These are phyloP conservation scores for Danio albolineatus DNA, from an alignment of 2,797 vertebrate species.

Conservation along the genomic window DNA sequence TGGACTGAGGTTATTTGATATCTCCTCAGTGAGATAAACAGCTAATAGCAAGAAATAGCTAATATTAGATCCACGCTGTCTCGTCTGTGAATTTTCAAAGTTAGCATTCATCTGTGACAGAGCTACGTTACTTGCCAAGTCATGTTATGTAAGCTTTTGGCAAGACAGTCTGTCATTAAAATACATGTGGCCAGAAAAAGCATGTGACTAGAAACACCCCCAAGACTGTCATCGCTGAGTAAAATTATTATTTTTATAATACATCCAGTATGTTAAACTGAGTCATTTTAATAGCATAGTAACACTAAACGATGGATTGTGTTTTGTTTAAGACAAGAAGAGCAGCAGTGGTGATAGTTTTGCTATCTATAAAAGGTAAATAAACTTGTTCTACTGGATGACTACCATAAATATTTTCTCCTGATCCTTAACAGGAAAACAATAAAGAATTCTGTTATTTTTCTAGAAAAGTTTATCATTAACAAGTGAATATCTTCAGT, in stretches of 20 bases:
- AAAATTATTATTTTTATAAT: background rate
- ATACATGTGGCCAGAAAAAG: background rate
- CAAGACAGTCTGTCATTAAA: background rate
- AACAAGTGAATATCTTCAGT: slow-evolving; percentile 20
- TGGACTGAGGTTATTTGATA: background rate
- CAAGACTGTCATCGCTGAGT: background rate
- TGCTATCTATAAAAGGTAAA: background rate
- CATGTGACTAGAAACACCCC: slow-evolving; percentile 2
- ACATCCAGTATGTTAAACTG: background rate
- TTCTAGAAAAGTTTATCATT: slow-evolving; percentile 17
- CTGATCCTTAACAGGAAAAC: background rate
- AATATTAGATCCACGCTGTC: background rate
- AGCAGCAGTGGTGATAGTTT: background rate
- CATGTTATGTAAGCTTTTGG: slow-evolving; percentile 14
- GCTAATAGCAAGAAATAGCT: background rate
- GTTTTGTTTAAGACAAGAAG: background rate
- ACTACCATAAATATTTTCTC: background rate
- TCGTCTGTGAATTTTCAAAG: background rate
- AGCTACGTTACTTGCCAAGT: background rate
- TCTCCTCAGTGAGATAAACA: background rate
- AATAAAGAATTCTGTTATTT: slow-evolving; percentile 14
- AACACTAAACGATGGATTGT: background rate
- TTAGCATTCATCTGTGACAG: background rate
- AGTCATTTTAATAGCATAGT: background rate
- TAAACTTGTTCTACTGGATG: slow-evolving; percentile 1